Percentiles rank a stretch among this genome's conserved stretches.
phyloP scores from a whole-genome alignment of 2,113 vertebrate genomes.

The Poecile atricapillus region DNA sequence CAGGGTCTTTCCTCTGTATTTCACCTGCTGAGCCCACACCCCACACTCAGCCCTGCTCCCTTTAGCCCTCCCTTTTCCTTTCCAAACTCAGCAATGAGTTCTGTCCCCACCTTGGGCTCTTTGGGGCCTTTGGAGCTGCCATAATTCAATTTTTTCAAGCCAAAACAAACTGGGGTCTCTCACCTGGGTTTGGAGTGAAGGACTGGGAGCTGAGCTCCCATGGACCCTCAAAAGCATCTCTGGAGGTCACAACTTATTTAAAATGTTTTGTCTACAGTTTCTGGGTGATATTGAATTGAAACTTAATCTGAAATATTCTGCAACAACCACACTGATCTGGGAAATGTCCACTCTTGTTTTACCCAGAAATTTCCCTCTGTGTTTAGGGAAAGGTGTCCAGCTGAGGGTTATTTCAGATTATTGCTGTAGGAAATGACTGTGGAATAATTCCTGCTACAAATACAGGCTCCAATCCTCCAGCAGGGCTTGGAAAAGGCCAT shows the following conservation, averaged over 20 bases:
- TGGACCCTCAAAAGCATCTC: not conserved
- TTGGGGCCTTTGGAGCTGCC: not conserved
- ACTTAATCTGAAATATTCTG: not conserved
- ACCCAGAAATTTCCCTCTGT: not conserved
- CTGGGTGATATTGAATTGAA: not conserved
- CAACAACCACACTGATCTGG: not conserved
- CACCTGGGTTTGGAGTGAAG: too few relatives aligned
- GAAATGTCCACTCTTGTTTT: rapidly evolving
- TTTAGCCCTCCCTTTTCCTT: not conserved
- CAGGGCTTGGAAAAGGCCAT: not conserved
- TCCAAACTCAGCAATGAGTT: not conserved
- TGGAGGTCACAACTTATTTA: not conserved
- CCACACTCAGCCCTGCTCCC: rapidly evolving
- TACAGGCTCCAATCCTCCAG: not conserved
- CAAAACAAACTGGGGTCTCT: rapidly evolving
- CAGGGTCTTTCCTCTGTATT: not conserved
- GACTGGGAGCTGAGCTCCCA: not conserved
- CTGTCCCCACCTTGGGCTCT: not conserved
- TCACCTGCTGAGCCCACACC: not conserved
- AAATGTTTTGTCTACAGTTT: not conserved
- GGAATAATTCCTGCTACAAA: not conserved
- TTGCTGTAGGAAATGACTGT: not conserved
- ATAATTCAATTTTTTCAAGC: not conserved
- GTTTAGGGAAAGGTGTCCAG: not conserved
- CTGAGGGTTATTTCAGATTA: not conserved